These are phyloP conservation scores for Cactoblastis cactorum DNA, from an alignment of 2,888 invertebrate species.

Conservation along the genomic window DNA sequence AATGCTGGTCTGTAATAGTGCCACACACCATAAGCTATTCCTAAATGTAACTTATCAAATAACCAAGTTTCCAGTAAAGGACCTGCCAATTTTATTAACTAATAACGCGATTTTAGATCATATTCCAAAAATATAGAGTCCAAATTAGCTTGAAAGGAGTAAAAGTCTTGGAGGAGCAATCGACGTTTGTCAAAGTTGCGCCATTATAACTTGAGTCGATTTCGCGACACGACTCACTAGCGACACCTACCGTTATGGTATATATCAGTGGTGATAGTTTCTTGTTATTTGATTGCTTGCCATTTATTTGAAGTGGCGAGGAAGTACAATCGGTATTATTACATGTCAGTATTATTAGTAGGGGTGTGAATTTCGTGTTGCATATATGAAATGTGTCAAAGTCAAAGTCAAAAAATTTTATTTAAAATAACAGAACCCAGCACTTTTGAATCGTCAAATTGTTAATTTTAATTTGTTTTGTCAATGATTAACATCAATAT, in stretches of 20 bases:
- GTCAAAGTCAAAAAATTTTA: no score
- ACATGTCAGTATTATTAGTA: no score
- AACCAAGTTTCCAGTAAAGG: neutral
- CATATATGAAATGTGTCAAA: no score
- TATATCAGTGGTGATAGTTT: neutral
- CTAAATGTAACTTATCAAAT: neutral
- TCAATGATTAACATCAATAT: no score
- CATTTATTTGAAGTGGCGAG: neutral
- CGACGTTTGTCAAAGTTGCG: conserved; percentile 6
- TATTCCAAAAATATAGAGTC: neutral
- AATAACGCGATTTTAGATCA: neutral
- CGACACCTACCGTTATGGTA: conserved; percentile 2
- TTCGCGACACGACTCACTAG: conserved; percentile 5
- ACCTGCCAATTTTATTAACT: neutral
- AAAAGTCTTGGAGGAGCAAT: neutral
- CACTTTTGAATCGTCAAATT: no score
- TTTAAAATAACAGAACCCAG: no score
- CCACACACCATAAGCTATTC: no score
- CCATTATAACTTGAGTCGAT: conserved; percentile 6
- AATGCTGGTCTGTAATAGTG: no score
- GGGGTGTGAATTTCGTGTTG: no score
- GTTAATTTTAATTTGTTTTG: no score
- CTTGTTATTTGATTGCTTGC: neutral
- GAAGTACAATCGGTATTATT: no score
- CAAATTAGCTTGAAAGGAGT: neutral